A percentile compares a stretch with the other conserved stretches of the same genome.
Evolutionary conservation across 37 sponge, comb jelly and placozoan genomes (phyloP).

Genomic region (Eunapius fragilis): DNA sequence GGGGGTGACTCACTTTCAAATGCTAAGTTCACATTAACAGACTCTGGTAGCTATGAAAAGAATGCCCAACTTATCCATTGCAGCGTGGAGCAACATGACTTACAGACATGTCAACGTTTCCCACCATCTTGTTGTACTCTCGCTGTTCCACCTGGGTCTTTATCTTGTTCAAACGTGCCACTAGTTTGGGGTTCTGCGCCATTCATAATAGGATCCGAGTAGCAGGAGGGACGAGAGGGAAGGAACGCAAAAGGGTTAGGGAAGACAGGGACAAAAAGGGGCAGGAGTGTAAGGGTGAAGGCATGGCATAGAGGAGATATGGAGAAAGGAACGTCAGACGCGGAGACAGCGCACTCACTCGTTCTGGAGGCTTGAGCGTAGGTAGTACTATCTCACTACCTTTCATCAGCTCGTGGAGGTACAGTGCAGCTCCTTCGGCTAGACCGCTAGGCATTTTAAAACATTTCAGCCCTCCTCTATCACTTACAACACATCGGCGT

Average conservation of each 20-base stretch:
- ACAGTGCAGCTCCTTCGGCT: constrained; percentile 5
- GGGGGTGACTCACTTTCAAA: too few relatives aligned
- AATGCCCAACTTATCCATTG: too few relatives aligned
- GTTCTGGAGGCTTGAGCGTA: constrained; percentile 20
- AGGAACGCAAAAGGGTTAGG: too few relatives aligned
- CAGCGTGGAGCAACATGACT: neutral
- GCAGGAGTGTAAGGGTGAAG: too few relatives aligned
- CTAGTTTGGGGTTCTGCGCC: constrained; percentile 86
- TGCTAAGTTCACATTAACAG: too few relatives aligned
- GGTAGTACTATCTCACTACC: constrained; percentile 61
- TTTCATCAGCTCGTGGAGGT: constrained; percentile 65
- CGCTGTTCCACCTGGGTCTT: constrained; percentile 48
- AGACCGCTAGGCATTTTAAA: neutral
- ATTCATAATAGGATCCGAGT: too few relatives aligned
- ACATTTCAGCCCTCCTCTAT: neutral
- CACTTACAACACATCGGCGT: constrained; percentile 3
- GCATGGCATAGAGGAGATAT: too few relatives aligned
- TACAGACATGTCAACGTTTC: constrained; percentile 37
- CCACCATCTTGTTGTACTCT: constrained; percentile 79
- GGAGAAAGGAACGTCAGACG: neutral
- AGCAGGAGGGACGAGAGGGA: too few relatives aligned
- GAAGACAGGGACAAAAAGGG: too few relatives aligned
- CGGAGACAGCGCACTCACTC: constrained; percentile 39
- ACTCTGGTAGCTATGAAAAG: too few relatives aligned
- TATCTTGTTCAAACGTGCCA: constrained; percentile 59